Base-by-base conservation (phyloP, 2,113 vertebrate genomes). In the Lepisosteus osseus region DNA sequence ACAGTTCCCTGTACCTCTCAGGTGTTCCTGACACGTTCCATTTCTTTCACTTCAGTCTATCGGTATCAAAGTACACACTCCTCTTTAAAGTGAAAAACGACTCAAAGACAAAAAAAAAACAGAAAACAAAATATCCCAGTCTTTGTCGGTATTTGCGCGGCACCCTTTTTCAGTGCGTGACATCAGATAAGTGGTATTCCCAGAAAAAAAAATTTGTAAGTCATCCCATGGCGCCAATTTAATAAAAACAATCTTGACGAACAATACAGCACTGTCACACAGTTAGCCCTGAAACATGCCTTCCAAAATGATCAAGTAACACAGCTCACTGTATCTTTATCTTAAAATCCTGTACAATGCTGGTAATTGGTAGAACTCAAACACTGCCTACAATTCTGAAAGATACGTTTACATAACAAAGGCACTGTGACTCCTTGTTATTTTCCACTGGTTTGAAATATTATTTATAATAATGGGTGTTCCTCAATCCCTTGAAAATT, bases 211-310 rank as follows among this genome's bases (percentile, higher is more conserved):
- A 51, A 9, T 51, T 51, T 59, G 56, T 59, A 43, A 43, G 29
- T 3, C 14, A 44, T 61, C 40, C 68, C 13, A 13, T 61, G 68
- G 68, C 55, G 54, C 68, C 68, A 70, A 45, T 43, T 59, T 70
- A 70, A 70, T 70, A 70, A 70, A 69, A 70, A 59, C 68, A 70
- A 70, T 40, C 68, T 61, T 15, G 11, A 55, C 5, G 55, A 70
- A 70, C 68, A 70, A 70, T 70, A 61, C 54, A 9, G 56, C 41
- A 70, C 68, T 70, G 40, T 70, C 66, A 68, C 15, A 54, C n/a
- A 12, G 3, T 54, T 54, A 68, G 12, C 66, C 47, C 43, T 14
- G 51, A 54, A 51, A n/a, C 14, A 51, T 51, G 43, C 47, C 54
- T 17, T 11, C 17, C 7, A 54, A 17, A 47, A 29, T 47, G 17